phyloP scores from a whole-genome alignment of 2,888 invertebrate species.

The Agrilus biguttatus region DNA sequence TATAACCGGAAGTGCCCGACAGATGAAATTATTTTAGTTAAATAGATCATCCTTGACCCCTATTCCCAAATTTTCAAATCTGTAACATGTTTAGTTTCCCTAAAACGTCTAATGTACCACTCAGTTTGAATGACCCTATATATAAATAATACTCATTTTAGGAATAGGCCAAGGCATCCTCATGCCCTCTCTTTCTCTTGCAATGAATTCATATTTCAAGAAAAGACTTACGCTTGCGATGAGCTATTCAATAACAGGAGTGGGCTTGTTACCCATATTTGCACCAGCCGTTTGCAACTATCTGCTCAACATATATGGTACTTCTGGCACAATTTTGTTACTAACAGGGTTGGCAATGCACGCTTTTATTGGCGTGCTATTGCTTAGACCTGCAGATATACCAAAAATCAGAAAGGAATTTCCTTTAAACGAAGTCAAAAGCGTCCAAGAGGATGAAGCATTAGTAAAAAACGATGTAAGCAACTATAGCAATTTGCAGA shows the following conservation, averaged over 20 bases:
- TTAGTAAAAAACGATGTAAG: too few species aligned
- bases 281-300: conserved; percentile 34
- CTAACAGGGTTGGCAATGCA: conserved; percentile 34
- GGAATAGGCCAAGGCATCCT: conserved; percentile 34
- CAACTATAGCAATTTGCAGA: too few species aligned
- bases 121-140: too few species aligned
- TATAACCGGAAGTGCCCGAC: too few species aligned
- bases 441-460: conserved; percentile 3
- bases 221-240: conserved; percentile 34
- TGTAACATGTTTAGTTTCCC: too few species aligned
- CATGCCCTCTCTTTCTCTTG: conserved; percentile 32
- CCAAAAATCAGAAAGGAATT: too few species aligned
- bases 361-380: conserved; percentile 30
- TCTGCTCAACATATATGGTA: conserved; percentile 26
- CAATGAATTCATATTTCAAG: conserved; percentile 35
- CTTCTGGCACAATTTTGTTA: conserved; percentile 32
- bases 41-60: too few species aligned
- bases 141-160: conserved; percentile 14
- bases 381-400: conserved; percentile 28
- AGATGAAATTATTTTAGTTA: too few species aligned
- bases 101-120: too few species aligned
- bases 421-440: too few species aligned
- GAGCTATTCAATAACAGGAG: conserved; percentile 33
- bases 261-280: conserved; percentile 32
- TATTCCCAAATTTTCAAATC: too few species aligned